Evolutionary conservation across 2,113 vertebrate species (phyloP).

Genomic region (Zosterops borbonicus): DNA sequence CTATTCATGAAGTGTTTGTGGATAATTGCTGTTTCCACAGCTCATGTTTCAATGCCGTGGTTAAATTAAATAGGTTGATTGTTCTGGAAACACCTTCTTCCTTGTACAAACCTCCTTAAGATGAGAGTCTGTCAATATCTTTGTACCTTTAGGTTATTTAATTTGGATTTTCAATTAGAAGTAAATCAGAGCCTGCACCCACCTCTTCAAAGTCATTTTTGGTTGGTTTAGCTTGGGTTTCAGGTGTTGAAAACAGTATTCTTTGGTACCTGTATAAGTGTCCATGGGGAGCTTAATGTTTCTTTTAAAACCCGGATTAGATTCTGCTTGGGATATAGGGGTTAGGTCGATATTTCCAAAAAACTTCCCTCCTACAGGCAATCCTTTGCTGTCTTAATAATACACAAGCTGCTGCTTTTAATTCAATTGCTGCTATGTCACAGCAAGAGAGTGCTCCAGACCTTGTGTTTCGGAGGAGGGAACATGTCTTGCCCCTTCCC

Average conservation of each 20-base stretch:
- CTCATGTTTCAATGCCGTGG: background rate
- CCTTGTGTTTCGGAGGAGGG: background rate
- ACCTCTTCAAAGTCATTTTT: background rate
- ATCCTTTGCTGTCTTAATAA: background rate
- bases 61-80: slow-evolving; percentile 32
- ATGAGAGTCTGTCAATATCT: slow-evolving; percentile 12
- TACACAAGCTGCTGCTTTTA: background rate
- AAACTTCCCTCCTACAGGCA: background rate
- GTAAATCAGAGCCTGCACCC: background rate
- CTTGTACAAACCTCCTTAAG: background rate
- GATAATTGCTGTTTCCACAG: slow-evolving; percentile 43
- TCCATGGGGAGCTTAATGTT: background rate
- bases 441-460: background rate
- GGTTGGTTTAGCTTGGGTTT: background rate
- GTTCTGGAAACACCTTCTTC: background rate
- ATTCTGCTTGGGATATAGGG: background rate
- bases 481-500: background rate
- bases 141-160: background rate
- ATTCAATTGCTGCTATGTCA: background rate
- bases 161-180: background rate
- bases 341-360: background rate
- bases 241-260: background rate
- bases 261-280: background rate
- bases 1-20: background rate
- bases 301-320: background rate